These are phyloP conservation scores for Andrena trimmerana DNA, from an alignment of 2,888 invertebrate species.

Conservation along the genomic window DNA sequence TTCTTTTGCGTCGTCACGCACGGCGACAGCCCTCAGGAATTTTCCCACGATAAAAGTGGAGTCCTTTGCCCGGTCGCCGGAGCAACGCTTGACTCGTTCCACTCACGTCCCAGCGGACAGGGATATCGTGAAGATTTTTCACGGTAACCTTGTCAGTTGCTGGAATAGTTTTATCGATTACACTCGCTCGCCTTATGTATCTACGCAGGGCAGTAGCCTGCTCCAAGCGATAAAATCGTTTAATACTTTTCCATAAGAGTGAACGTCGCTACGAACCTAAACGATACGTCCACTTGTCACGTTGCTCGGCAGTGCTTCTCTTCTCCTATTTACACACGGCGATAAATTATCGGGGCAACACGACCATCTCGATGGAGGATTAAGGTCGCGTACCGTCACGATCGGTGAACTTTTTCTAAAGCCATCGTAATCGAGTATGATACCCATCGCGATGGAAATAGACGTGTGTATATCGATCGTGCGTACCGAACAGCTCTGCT, in stretches of 20 bases:
- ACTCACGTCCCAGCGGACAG: slow-evolving; percentile 4
- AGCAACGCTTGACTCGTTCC: slow-evolving; percentile 39
- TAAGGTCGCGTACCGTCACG: slow-evolving; percentile 63
- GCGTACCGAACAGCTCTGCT: slow-evolving; percentile 37
- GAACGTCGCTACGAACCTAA: slow-evolving; percentile 16
- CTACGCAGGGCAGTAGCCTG: neutral
- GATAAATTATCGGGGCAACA: slow-evolving; percentile 38
- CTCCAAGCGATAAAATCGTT: neutral
- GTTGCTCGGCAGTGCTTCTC: neutral
- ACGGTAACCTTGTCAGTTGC: slow-evolving; percentile 8
- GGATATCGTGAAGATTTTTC: slow-evolving; percentile 3
- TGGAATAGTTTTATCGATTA: slow-evolving; percentile 35
- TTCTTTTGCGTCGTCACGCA: slow-evolving; percentile 39
- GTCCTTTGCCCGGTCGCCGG: slow-evolving; percentile 24
- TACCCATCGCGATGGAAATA: slow-evolving; percentile 68
- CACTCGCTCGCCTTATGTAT: neutral
- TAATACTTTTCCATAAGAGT: neutral
- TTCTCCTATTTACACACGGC: neutral
- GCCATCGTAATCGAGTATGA: slow-evolving; percentile 64
- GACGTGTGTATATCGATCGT: slow-evolving; percentile 71
- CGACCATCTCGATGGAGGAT: slow-evolving; percentile 35
- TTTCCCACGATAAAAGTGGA: slow-evolving; percentile 49
- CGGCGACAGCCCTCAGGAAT: slow-evolving; percentile 37
- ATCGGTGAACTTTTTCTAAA: slow-evolving; percentile 66
- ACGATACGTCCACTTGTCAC: slow-evolving; percentile 33